A percentile compares a stretch with the other conserved stretches of the same genome.
These are phyloP conservation scores for Philotrypesis tridentata DNA, from an alignment of 1,140 invertebrate species.

Conservation along the genomic window DNA sequence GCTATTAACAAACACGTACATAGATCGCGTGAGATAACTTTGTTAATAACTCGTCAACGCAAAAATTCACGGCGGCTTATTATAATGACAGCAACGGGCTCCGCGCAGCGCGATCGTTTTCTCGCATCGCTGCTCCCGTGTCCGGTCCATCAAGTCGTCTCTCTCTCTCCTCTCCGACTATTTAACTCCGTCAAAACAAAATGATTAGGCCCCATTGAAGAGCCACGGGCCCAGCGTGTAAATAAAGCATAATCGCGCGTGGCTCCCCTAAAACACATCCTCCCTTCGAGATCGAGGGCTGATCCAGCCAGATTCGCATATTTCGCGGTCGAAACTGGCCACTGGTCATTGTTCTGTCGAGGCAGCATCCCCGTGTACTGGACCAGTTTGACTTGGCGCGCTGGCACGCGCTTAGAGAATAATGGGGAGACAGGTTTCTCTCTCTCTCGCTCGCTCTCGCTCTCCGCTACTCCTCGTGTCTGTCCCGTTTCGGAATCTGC, in stretches of 20 bases:
- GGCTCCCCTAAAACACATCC: not conserved
- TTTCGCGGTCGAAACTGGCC: constrained; percentile 56
- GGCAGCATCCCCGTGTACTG: constrained; percentile 64
- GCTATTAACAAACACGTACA: no score
- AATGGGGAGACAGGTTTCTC: constrained; percentile 49
- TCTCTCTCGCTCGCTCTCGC: constrained; percentile 6
- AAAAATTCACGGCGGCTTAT: no score
- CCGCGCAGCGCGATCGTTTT: not conserved
- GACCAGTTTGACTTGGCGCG: constrained; percentile 62
- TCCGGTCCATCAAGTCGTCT: not conserved
- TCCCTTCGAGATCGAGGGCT: not conserved
- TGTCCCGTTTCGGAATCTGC: constrained; percentile 26
- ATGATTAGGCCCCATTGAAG: constrained; percentile 36
- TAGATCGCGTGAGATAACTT: no score
- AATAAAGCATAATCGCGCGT: constrained; percentile 17
- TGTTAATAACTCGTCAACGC: no score
- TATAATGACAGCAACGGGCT: no score
- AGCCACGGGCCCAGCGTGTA: constrained; percentile 21
- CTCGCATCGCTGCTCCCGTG: not conserved
- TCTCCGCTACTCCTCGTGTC: not conserved
- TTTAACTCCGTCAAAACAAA: constrained; percentile 34
- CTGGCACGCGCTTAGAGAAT: constrained; percentile 18
- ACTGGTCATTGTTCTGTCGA: constrained; percentile 60
- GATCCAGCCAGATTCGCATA: not conserved
- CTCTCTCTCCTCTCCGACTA: not conserved